Evolutionary conservation across 2,797 vertebrate genomes (phyloP).

Genomic region (Momotus momota): DNA sequence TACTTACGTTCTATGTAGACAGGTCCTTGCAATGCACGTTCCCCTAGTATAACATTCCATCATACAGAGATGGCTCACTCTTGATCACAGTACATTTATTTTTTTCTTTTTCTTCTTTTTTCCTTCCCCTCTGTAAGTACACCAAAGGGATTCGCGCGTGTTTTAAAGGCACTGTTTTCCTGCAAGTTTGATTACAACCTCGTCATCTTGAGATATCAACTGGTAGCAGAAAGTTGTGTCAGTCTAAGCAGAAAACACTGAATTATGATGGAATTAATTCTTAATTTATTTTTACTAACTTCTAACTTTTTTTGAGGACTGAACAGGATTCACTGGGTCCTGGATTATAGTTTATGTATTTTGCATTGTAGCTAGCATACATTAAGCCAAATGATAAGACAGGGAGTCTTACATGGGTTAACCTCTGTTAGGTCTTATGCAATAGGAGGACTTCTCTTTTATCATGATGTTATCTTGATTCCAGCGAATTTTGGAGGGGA

Average conservation of each 20-base stretch:
- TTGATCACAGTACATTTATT: background rate
- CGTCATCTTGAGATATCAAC: background rate
- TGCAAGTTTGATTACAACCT: background rate
- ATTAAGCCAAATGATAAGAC: background rate
- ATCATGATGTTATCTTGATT: background rate
- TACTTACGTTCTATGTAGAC: background rate
- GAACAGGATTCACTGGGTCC: background rate
- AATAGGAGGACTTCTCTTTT: background rate
- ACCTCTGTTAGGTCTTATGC: background rate
- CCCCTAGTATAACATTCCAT: background rate
- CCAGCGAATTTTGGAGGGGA: background rate
- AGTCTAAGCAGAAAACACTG: background rate
- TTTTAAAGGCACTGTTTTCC: background rate
- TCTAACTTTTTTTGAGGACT: background rate
- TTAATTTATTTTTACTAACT: background rate
- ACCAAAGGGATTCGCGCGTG: background rate
- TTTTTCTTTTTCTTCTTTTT: too few species aligned
- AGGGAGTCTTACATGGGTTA: background rate
- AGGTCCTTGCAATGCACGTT: background rate
- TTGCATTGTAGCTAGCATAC: background rate
- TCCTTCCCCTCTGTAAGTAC: accelerated
- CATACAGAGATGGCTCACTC: background rate
- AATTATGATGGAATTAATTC: background rate
- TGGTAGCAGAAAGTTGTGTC: background rate
- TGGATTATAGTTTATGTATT: background rate